Evolutionary conservation across 2,888 invertebrate genomes (phyloP), one percentile per base, ranked within the genome.

Genomic region (Crematogaster levior): DNA sequence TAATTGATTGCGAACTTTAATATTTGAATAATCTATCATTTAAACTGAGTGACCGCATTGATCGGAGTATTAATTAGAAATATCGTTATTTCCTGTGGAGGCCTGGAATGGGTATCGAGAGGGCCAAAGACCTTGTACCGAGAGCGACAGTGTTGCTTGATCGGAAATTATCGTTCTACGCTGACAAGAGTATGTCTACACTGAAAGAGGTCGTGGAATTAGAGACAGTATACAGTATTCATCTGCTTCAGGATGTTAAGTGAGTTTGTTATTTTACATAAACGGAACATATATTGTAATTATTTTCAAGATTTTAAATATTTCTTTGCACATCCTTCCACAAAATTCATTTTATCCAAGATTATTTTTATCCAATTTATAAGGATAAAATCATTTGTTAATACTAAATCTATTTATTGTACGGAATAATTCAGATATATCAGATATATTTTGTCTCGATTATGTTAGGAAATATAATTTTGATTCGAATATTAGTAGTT

Each of bases 121-220:
- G 94, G 80, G 96, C 97, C 73, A 97, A 97, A 85, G 97, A 98
- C 92, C 96, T 97, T 91, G 97, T 97, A 85, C 96, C 96, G n/a
- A 95, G 93, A 63, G 91, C 88, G 34, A 91, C 92, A 24, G 96
- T 97, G 56, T 93, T 98, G 34, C 96, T 96, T 5, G 97, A 97
- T 87, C 96, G 97, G 61, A 97, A 97, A 91, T 95, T 98, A 40
- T 95, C 96, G 86, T 97, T 97, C 91, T 97, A 97, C 90, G 95
- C 96, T 6, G 98, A 98, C 92, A 96, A 97, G 88, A 96, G 96
- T 75, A 96, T 96, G 94, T 96, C 96, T 51, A 95, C 96, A 51
- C 92, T 96, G 30, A 97, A 97, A 92, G 97, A 98, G 94, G 95
- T 96, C 30, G 96, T 97, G 91, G 95, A 96, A 6, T 95, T 97